A percentile compares a stretch with the other conserved stretches of the same genome.
These are phyloP conservation scores for Notechis scutatus DNA, from an alignment of 2,113 vertebrate species.

Conservation along the genomic window DNA sequence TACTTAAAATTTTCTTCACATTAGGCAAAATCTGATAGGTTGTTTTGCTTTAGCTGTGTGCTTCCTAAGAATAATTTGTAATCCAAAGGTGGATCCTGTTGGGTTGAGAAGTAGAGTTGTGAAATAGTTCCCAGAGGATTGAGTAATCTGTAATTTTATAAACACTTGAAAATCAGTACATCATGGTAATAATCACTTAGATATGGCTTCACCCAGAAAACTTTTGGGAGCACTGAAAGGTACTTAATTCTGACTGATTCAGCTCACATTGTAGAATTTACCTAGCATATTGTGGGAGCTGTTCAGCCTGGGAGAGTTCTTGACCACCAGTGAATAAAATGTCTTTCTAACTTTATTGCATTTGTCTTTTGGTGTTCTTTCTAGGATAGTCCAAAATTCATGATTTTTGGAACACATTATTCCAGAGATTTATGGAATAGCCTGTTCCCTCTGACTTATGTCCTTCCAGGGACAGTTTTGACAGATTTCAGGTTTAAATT, in stretches of 20 bases:
- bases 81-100: neutral
- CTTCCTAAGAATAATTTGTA: neutral
- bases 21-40: neutral
- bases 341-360: neutral
- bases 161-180: neutral
- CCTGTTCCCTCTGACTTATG: neutral
- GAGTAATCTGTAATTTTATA: neutral
- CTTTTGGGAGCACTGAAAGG: neutral
- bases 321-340: neutral
- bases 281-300: neutral
- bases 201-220: neutral
- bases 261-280: neutral
- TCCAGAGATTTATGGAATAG: neutral
- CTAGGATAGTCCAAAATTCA: neutral
- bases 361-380: neutral
- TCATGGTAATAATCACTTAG: neutral
- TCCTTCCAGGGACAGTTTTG: neutral
- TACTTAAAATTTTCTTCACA: neutral
- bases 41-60: neutral
- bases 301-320: neutral
- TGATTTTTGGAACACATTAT: neutral
- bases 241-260: neutral
- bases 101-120: neutral
- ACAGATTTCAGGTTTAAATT: neutral
- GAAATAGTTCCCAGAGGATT: neutral